Evolutionary conservation across 2,113 vertebrate genomes (phyloP).

Genomic region (Myiopsitta monachus): DNA sequence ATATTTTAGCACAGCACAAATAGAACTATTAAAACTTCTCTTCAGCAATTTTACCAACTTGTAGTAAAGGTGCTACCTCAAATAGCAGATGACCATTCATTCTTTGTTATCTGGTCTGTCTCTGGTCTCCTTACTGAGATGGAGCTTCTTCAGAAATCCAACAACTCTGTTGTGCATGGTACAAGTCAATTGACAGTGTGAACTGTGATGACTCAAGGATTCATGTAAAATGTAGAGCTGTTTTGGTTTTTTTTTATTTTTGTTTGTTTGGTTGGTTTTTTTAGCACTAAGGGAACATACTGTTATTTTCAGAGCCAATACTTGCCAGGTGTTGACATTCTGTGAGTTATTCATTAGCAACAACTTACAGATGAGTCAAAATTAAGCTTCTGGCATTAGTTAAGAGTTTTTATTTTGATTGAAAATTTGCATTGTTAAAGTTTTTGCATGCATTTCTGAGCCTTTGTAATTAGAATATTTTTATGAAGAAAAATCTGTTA

Average conservation of each 20-base stretch:
- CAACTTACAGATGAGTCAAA: neutral
- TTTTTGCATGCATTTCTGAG: neutral
- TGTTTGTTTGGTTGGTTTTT: neutral
- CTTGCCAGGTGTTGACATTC: neutral
- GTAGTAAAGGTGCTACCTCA: neutral
- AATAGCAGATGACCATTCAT: neutral
- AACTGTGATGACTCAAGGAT: neutral
- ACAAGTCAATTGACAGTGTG: neutral
- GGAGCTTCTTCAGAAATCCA: neutral
- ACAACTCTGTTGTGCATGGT: neutral
- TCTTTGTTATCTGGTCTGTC: neutral
- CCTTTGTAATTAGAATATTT: neutral
- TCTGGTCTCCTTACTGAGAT: neutral
- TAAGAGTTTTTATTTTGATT: conserved; percentile 8
- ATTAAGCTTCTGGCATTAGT: neutral
- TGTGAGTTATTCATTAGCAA: neutral
- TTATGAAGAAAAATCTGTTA: neutral
- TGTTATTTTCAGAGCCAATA: neutral
- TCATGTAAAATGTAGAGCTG: neutral
- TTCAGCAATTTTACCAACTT: neutral
- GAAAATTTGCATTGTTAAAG: conserved; percentile 11
- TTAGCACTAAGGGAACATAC: neutral
- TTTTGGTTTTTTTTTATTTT: neutral
- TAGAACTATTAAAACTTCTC: neutral
- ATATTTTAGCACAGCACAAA: neutral